Base-by-base conservation (phyloP, 2,888 invertebrate species). In the Mechanitis mazaeus region DNA sequence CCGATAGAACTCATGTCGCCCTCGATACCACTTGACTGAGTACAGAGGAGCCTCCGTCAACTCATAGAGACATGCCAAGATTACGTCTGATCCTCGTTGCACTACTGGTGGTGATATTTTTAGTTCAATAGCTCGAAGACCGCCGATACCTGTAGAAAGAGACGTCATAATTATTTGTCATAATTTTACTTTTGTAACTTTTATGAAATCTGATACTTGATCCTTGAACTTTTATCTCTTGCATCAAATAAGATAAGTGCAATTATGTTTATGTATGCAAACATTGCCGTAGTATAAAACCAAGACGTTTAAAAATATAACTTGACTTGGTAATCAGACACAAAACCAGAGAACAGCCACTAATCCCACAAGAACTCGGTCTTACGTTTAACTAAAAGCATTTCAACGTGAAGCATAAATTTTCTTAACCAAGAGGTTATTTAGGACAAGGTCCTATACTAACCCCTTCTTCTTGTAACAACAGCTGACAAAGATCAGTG, bases 1-100 rank as follows among this genome's bases (percentile, higher is more conserved):
- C 68, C 94, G 90, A 79, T 93, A 94, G 84, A 94, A 94, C 84
- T 94, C 94, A 77, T 93, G 91, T 71, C 91, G 90, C 55, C 93
- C 93, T 69, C 93, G 90, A 81, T 94, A 94, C 92, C 93, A 94
- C 79, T 94, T 94, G 65, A 93, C 93, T 55, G 93, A 92, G 81
- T 94, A 94, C 11, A 94, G 84, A 0, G 93, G 93, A 11, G 93
- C 93, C n/a, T 92, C 93, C 4, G 93, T 92, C 69, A 93, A 83
- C 76, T 93, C 92, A 78, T 93, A 93, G 45, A 91, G 81, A 72
- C 93, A 94, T 45, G 91, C 91, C 35, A 93, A 78, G 1, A 84
- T 89, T 28, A 92, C 92, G 67, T 92, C 92, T 31, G 92, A 91
- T 1, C 92, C 93, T 35, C 92, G 81, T 69, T 92, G 91, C 20